A percentile compares a stretch with the other conserved stretches of the same genome.
Conservation (phyloP, 2,797 vertebrate genomes). For the Thalassophryne amazonica region DNA sequence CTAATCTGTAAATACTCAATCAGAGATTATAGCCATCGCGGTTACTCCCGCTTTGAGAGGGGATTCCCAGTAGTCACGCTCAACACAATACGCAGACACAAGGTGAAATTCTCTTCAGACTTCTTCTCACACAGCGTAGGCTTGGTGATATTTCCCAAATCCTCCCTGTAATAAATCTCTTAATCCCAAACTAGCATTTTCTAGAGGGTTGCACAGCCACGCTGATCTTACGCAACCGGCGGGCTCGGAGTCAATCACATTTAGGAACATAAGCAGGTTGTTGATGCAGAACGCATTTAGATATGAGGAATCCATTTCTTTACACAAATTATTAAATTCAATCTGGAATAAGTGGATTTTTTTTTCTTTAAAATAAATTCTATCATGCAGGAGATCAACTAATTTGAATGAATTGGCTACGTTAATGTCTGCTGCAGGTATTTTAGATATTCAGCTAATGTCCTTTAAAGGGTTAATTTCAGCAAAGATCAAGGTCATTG, state of each 20-base stretch:
- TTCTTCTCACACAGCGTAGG: conserved; percentile 34
- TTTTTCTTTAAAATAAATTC: too few relatives aligned
- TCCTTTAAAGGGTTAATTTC: too few relatives aligned
- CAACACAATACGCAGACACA: neutral
- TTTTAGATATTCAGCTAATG: too few relatives aligned
- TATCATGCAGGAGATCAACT: too few relatives aligned
- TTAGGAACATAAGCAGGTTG: conserved; percentile 15
- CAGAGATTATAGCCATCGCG: neutral
- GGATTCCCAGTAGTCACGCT: conserved; percentile 19
- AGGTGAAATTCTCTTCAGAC: conserved; percentile 30
- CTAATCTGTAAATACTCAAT: too few relatives aligned
- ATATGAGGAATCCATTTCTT: neutral
- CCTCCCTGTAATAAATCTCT: conserved; percentile 44
- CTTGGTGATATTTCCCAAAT: conserved; percentile 35
- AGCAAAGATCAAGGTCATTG: too few relatives aligned
- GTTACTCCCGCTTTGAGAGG: conserved; percentile 11
- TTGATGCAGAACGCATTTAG: conserved; percentile 12
- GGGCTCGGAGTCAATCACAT: conserved; percentile 41
- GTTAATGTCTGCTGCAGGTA: too few relatives aligned
- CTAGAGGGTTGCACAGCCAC: conserved; percentile 45
- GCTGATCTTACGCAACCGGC: conserved; percentile 54
- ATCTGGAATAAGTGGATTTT: too few relatives aligned
- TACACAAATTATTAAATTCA: too few relatives aligned
- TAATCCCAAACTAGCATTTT: conserved; percentile 60
- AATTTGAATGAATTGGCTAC: too few relatives aligned